A percentile compares a stretch with the other conserved stretches of the same genome.
Evolutionary conservation across 2,888 invertebrate species (phyloP).

Genomic region (Prostheceraeus crozeri): DNA sequence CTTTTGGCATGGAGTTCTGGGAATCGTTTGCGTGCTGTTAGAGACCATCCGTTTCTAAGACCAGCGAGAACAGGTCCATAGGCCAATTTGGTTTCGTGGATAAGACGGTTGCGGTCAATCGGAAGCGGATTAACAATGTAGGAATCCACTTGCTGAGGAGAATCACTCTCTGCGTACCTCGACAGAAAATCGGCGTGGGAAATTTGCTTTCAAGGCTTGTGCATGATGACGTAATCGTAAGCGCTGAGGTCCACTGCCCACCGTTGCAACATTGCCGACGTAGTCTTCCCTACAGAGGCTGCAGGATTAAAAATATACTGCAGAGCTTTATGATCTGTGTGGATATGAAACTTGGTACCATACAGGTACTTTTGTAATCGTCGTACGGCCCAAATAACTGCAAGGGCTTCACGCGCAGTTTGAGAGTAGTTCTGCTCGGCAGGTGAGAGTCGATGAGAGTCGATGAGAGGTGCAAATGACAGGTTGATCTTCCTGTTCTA

Average conservation of each 20-base stretch:
- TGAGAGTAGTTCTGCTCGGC: constrained; percentile 16
- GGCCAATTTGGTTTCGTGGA: not conserved
- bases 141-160: too few relatives aligned
- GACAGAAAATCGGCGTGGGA: constrained; percentile 18
- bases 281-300: constrained; percentile 9
- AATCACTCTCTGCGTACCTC: not conserved
- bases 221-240: constrained; percentile 4
- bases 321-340: constrained; percentile 6
- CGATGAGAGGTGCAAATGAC: constrained; percentile 4
- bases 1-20: too few relatives aligned
- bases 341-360: not conserved
- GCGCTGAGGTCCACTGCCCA: not conserved
- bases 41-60: constrained; percentile 10
- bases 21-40: not conserved
- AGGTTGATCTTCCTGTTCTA: constrained; percentile 6
- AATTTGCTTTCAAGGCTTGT: constrained; percentile 2
- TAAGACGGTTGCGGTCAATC: constrained; percentile 16
- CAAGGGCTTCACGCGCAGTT: not conserved
- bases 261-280: constrained; percentile 5
- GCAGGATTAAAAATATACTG: constrained; percentile 12
- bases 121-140: constrained; percentile 17
- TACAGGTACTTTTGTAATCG: constrained; percentile 5
- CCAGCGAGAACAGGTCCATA: constrained; percentile 13
- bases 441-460: not conserved
- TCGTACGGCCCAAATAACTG: not conserved